These are phyloP conservation scores for Biston betularia DNA, from an alignment of 2,888 invertebrate species.

Conservation along the genomic window DNA sequence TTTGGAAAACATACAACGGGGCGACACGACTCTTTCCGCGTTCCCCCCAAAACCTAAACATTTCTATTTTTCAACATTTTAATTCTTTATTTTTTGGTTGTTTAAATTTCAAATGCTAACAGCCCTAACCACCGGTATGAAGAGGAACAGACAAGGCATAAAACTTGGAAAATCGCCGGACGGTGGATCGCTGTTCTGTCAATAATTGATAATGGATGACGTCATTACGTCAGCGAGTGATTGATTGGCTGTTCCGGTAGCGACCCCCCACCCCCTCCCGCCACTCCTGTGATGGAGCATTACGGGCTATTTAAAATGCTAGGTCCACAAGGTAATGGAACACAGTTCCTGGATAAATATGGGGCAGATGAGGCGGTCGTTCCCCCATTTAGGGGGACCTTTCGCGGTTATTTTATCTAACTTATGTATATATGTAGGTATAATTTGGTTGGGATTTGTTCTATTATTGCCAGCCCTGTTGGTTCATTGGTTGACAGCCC, in stretches of 20 bases:
- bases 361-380: neutral
- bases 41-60: no score
- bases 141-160: constrained; percentile 60
- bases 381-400: neutral
- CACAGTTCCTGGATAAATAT: constrained; percentile 30
- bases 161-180: constrained; percentile 77
- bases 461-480: no score
- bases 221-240: constrained; percentile 81
- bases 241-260: constrained; percentile 74
- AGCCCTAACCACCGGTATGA: constrained; percentile 19
- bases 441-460: neutral
- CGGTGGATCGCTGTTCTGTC: constrained; percentile 77
- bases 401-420: neutral
- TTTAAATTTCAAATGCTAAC: neutral
- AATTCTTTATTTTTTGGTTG: neutral
- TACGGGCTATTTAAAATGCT: constrained; percentile 40
- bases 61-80: neutral
- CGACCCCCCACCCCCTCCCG: constrained; percentile 28
- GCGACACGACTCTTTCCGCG: no score
- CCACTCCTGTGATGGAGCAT: constrained; percentile 36
- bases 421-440: neutral
- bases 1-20: no score
- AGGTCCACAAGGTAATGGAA: constrained; percentile 37
- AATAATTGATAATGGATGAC: constrained; percentile 86
- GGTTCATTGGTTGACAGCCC: no score